Conservation (phyloP, 2,113 vertebrate species). For the Sorex fumeus region DNA sequence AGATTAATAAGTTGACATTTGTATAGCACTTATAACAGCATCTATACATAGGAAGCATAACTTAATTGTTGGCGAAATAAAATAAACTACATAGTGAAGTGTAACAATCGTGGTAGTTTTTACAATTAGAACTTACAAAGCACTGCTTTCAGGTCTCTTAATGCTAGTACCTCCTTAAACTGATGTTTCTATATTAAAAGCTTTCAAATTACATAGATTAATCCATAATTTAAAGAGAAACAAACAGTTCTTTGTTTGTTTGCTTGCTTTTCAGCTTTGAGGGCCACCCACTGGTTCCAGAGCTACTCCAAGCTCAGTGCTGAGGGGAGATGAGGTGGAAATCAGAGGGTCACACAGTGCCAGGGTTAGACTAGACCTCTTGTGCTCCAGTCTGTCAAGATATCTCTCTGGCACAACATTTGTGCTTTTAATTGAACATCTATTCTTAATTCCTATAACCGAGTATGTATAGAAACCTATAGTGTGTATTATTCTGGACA, state of each 20-base stretch:
- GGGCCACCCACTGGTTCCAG: no score
- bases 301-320: no score
- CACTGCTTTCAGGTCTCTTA: neutral
- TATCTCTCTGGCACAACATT: neutral
- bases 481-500: neutral
- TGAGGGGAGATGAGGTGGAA: no score
- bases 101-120: neutral
- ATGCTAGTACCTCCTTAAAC: neutral
- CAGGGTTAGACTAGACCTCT: no score
- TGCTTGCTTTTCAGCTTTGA: no score
- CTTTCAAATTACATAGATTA: conserved; percentile 15
- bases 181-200: neutral
- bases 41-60: neutral
- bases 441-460: neutral
- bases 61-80: conserved; percentile 1
- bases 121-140: conserved; percentile 1
- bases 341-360: no score
- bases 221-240: conserved; percentile 9
- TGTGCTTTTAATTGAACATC: neutral
- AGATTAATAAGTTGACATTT: neutral
- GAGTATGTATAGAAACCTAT: neutral
- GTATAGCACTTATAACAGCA: neutral
- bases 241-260: neutral
- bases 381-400: no score
- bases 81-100: neutral